Conservation (phyloP, 1,140 invertebrate species). For the Amphibalanus amphitrite region DNA sequence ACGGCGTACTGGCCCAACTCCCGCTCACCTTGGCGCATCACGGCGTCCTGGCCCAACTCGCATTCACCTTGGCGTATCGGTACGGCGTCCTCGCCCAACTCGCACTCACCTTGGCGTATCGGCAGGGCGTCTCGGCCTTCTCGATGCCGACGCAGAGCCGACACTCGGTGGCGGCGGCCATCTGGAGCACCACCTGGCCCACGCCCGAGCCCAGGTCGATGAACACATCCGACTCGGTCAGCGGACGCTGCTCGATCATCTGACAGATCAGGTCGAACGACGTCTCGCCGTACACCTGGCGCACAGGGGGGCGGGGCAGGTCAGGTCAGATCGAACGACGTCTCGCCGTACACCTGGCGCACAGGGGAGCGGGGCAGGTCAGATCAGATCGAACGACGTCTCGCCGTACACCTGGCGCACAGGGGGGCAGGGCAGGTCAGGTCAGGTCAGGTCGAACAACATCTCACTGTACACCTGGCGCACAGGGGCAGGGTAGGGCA, state of each 20-base stretch:
- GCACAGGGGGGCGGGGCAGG: slow-evolving; percentile 90
- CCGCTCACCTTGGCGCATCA: too few relatives aligned
- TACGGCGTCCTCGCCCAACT: too few relatives aligned
- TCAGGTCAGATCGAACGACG: too few relatives aligned
- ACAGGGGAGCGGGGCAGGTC: slow-evolving; percentile 12
- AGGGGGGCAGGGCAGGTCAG: too few relatives aligned
- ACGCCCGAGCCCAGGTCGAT: slow-evolving; percentile 94
- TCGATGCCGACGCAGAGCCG: slow-evolving; percentile 89
- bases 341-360: slow-evolving; percentile 79
- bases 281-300: too few relatives aligned
- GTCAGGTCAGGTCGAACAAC: slow-evolving; percentile 9
- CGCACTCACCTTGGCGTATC: slow-evolving; percentile 69
- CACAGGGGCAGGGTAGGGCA: slow-evolving; percentile 46
- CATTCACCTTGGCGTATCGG: too few relatives aligned
- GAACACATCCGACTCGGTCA: slow-evolving; percentile 83
- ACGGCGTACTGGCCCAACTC: too few relatives aligned
- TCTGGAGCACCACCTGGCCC: slow-evolving; percentile 92
- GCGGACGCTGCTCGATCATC: slow-evolving; percentile 89
- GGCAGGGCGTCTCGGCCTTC: slow-evolving; percentile 85
- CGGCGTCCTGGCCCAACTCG: too few relatives aligned
- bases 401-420: too few relatives aligned
- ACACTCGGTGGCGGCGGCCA: slow-evolving; percentile 81
- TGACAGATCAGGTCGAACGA: too few relatives aligned
- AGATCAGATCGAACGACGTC: too few relatives aligned
- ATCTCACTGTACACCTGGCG: slow-evolving; percentile 42